phyloP scores from a whole-genome alignment of 2,888 invertebrate genomes.

The Synergus laeviventris region DNA sequence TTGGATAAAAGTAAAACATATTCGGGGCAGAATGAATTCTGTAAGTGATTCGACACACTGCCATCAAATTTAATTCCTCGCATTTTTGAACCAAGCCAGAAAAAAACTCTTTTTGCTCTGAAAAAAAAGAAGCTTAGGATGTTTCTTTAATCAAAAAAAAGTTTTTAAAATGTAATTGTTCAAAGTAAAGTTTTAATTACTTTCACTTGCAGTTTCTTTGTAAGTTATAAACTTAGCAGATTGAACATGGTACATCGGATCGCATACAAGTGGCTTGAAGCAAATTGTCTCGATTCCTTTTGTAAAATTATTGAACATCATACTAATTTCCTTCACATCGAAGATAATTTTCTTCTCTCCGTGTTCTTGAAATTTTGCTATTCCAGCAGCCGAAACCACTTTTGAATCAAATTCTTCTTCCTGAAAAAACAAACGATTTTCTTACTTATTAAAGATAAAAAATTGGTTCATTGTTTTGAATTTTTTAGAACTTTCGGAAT shows the following conservation, averaged over 20 bases:
- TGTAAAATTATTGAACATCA: neutral
- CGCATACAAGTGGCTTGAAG: slow-evolving; percentile 47
- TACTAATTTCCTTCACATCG: slow-evolving; percentile 29
- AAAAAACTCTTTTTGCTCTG: slow-evolving; percentile 54
- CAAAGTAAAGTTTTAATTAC: slow-evolving; percentile 42
- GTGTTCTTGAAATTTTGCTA: slow-evolving; percentile 30
- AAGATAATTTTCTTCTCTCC: slow-evolving; percentile 32
- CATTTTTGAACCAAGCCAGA: slow-evolving; percentile 51
- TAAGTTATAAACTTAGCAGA: slow-evolving; percentile 52
- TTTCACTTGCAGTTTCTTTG: slow-evolving; percentile 40
- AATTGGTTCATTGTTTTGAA: too few species aligned
- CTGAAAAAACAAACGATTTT: slow-evolving; percentile 18
- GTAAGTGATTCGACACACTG: slow-evolving; percentile 50
- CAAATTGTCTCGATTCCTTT: slow-evolving; percentile 51
- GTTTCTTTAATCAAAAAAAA: neutral
- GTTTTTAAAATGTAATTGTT: neutral
- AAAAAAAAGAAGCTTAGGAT: slow-evolving; percentile 35
- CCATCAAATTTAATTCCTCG: slow-evolving; percentile 50
- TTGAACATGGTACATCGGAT: slow-evolving; percentile 47
- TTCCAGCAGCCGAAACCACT: slow-evolving; percentile 36
- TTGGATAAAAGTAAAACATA: slow-evolving; percentile 54
- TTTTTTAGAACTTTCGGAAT: too few species aligned
- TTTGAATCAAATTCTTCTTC: slow-evolving; percentile 34
- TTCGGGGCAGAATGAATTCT: slow-evolving; percentile 42
- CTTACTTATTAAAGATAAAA: neutral